phyloP scores from a whole-genome alignment of 1,140 invertebrate genomes.

The Oncopodura yosiiana region DNA sequence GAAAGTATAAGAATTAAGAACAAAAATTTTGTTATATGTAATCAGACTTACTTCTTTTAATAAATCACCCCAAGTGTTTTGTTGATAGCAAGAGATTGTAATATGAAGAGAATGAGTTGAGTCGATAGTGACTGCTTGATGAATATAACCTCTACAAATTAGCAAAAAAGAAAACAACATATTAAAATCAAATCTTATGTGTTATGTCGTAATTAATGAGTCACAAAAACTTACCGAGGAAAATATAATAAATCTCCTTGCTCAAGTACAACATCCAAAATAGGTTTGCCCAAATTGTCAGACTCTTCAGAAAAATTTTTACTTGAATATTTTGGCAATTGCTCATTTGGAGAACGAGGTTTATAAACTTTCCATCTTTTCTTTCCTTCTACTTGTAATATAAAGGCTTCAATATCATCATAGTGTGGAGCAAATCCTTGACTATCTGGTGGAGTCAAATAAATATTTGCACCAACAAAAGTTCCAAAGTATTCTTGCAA shows the following conservation, averaged over 20 bases:
- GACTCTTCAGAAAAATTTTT: slow-evolving; percentile 58
- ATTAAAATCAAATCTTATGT: neutral
- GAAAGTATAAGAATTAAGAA: neutral
- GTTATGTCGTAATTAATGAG: neutral
- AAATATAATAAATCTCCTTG: slow-evolving; percentile 84
- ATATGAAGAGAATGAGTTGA: slow-evolving; percentile 81
- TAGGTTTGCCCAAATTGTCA: slow-evolving; percentile 65
- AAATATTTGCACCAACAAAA: slow-evolving; percentile 88
- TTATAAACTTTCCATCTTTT: slow-evolving; percentile 89
- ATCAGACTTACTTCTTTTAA: slow-evolving; percentile 55
- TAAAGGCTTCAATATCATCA: slow-evolving; percentile 97
- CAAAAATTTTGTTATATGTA: neutral
- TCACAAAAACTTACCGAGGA: slow-evolving; percentile 21
- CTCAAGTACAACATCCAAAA: slow-evolving; percentile 68
- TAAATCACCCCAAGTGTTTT: slow-evolving; percentile 79
- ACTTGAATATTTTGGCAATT: slow-evolving; percentile 69
- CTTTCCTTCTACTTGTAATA: slow-evolving; percentile 89
- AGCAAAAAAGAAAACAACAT: neutral
- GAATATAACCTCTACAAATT: slow-evolving; percentile 82
- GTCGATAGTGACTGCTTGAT: slow-evolving; percentile 68
- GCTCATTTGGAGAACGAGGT: slow-evolving; percentile 52
- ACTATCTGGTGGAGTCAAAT: slow-evolving; percentile 85
- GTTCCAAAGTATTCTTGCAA: slow-evolving; percentile 89
- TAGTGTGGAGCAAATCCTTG: slow-evolving; percentile 98
- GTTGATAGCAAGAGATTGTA: slow-evolving; percentile 84